Evolutionary conservation across 2,888 invertebrate species (phyloP).

Genomic region (Cerceris rybyensis): DNA sequence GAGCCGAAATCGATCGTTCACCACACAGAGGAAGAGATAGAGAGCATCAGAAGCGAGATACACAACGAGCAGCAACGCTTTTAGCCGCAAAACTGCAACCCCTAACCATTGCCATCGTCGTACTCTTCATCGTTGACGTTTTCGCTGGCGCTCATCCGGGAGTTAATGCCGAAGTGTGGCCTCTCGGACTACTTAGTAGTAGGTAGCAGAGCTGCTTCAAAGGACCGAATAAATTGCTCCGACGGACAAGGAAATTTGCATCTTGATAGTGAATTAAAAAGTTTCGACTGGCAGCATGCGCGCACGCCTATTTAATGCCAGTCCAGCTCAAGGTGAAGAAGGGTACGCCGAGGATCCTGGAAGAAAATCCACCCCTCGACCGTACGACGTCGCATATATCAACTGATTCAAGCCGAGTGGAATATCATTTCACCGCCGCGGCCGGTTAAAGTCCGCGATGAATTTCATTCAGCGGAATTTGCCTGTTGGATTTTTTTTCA

Average conservation of each 20-base stretch:
- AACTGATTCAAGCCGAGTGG: conserved; percentile 54
- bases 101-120: conserved; percentile 1
- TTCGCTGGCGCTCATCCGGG: conserved; percentile 25
- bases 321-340: conserved; percentile 34
- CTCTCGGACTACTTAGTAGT: conserved; percentile 54
- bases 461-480: conserved; percentile 40
- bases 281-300: conserved; percentile 61
- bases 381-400: conserved; percentile 64
- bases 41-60: background rate
- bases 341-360: conserved; percentile 27
- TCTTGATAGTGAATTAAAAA: conserved; percentile 78
- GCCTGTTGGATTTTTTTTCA: conserved; percentile 9
- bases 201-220: conserved; percentile 69
- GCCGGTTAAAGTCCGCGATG: conserved; percentile 44
- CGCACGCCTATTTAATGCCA: conserved; percentile 60
- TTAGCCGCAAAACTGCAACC: background rate
- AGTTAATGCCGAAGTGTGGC: conserved; percentile 15
- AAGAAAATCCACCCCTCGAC: conserved; percentile 26
- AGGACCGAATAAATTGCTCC: conserved; percentile 72
- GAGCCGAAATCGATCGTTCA: conserved; percentile 36
- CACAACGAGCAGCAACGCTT: background rate
- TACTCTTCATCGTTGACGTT: conserved; percentile 24
- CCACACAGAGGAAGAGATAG: conserved; percentile 1
- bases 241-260: conserved; percentile 75
- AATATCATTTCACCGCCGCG: conserved; percentile 55